Percentiles rank a stretch among this genome's conserved stretches.
Evolutionary conservation across 2,113 vertebrate genomes (phyloP).

Genomic region (Ammodytes marinus): DNA sequence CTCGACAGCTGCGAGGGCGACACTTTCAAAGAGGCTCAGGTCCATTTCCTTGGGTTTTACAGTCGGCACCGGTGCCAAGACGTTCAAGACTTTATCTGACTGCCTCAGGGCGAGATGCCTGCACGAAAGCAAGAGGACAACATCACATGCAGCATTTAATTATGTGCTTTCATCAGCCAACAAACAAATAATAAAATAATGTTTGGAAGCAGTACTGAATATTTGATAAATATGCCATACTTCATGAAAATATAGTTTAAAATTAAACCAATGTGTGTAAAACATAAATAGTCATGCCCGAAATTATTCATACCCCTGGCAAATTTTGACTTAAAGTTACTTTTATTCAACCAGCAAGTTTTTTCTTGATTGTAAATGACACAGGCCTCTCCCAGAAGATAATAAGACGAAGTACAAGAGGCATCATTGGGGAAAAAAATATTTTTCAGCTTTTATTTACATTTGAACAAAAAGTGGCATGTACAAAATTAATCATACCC

Average conservation of each 20-base stretch:
- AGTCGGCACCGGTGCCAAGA: conserved; percentile 11
- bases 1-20: not conserved
- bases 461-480: too few species aligned
- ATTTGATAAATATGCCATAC: not conserved
- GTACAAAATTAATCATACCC: too few species aligned
- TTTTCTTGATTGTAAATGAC: too few species aligned
- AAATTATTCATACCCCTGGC: too few species aligned
- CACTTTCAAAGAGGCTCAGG: conserved; percentile 13
- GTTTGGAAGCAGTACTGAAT: not conserved
- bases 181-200: not conserved
- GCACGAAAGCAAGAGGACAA: not conserved
- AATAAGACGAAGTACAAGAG: too few species aligned
- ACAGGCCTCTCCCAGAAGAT: too few species aligned
- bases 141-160: not conserved
- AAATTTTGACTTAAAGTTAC: too few species aligned
- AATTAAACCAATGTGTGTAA: not conserved
- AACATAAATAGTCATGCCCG: too few species aligned
- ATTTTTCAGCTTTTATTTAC: too few species aligned
- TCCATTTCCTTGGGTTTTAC: conserved; percentile 42
- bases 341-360: too few species aligned
- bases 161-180: not conserved
- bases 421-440: too few species aligned
- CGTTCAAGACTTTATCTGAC: conserved; percentile 29
- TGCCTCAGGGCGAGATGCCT: conserved; percentile 34
- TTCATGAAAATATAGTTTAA: not conserved